phyloP scores from a whole-genome alignment of 2,888 invertebrate genomes.

The Cosmia pyralina region DNA sequence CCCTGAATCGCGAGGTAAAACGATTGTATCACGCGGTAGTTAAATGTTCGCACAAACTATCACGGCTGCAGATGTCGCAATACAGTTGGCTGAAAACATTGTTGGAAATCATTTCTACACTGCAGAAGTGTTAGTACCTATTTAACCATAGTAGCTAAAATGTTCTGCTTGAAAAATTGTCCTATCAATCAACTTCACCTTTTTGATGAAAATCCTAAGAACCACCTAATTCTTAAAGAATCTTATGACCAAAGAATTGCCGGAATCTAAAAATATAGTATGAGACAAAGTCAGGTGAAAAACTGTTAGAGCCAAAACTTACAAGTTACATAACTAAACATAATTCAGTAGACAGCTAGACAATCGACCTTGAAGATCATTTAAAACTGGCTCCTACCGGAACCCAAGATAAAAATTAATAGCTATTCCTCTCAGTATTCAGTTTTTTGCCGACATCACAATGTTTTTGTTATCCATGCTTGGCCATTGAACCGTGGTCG shows the following conservation, averaged over 20 bases:
- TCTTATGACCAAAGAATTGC: constrained; percentile 24
- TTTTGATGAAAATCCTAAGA: not conserved
- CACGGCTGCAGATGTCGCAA: constrained; percentile 38
- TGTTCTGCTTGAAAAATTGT: not conserved
- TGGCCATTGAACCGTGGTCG: constrained; percentile 67
- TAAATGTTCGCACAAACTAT: constrained; percentile 27
- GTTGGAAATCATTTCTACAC: constrained; percentile 27
- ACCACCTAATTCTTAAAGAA: not conserved
- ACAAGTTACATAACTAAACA: constrained; percentile 35
- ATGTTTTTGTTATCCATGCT: constrained; percentile 62
- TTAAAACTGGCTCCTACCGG: constrained; percentile 49
- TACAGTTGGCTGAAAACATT: constrained; percentile 36
- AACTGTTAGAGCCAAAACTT: constrained; percentile 36
- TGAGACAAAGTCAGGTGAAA: constrained; percentile 16
- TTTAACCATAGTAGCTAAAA: not conserved
- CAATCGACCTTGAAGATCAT: constrained; percentile 57
- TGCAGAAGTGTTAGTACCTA: not conserved
- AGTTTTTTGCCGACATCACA: constrained; percentile 56
- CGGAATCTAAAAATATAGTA: constrained; percentile 38
- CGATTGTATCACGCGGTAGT: constrained; percentile 37
- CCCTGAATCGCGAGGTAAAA: constrained; percentile 47
- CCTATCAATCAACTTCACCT: not conserved
- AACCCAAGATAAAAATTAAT: constrained; percentile 36
- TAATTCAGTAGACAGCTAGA: constrained; percentile 31
- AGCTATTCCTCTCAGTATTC: constrained; percentile 34